Conservation (phyloP, 2,797 vertebrate species). For the Sarcophilus harrisii region DNA sequence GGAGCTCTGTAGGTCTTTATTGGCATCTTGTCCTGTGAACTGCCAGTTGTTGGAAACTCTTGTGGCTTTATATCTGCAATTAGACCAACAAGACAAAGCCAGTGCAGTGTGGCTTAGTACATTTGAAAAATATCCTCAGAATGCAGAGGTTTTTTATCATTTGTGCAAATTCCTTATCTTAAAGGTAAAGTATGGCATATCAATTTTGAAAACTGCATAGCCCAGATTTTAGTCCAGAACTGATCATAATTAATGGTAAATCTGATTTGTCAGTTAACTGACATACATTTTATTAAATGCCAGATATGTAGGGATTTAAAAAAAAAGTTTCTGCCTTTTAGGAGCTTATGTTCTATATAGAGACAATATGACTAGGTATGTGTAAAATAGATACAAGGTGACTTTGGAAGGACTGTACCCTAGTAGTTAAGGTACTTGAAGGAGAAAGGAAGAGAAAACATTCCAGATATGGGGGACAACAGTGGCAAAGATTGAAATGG, state of each 20-base stretch:
- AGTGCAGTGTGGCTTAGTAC: constrained; percentile 89
- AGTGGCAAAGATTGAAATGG: neutral
- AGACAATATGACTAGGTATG: neutral
- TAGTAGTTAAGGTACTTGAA: neutral
- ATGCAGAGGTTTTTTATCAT: constrained; percentile 92
- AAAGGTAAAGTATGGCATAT: constrained; percentile 87
- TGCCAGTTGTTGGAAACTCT: constrained; percentile 90
- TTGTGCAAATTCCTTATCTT: constrained; percentile 92
- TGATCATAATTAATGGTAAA: neutral
- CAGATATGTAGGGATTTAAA: neutral
- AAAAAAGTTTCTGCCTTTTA: neutral
- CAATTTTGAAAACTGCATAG: neutral
- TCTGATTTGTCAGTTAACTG: neutral
- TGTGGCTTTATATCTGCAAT: constrained; percentile 87
- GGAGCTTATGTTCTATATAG: neutral
- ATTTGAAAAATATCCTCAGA: constrained; percentile 89
- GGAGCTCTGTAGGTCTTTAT: constrained; percentile 87
- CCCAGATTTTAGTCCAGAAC: neutral
- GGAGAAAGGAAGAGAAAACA: neutral
- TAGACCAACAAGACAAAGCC: constrained; percentile 84
- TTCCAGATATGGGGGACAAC: neutral
- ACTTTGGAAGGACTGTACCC: neutral
- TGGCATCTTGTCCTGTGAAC: constrained; percentile 88
- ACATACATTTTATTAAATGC: neutral
- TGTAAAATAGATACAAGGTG: neutral